These are phyloP conservation scores for Phasianus colchicus DNA, from an alignment of 2,113 vertebrate species.

Conservation along the genomic window DNA sequence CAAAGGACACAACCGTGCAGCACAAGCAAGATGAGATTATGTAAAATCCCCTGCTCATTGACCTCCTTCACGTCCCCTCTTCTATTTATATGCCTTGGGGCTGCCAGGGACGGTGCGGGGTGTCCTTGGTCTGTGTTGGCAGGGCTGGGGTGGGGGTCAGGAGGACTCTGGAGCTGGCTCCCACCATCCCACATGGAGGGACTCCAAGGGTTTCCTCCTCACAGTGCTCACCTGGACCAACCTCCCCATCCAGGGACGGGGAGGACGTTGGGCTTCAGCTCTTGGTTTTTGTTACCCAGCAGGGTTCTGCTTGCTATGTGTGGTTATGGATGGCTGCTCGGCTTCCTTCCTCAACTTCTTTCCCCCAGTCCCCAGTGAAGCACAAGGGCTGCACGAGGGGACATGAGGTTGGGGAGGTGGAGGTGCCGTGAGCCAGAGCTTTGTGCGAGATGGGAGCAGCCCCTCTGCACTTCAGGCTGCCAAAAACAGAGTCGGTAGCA, in stretches of 20 bases:
- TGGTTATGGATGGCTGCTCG: neutral
- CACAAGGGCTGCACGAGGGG: neutral
- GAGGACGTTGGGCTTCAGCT: neutral
- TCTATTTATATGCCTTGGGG: constrained; percentile 63
- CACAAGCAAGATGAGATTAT: constrained; percentile 58
- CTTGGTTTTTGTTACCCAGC: constrained; percentile 1
- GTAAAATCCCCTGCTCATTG: constrained; percentile 60
- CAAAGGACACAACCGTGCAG: constrained; percentile 49
- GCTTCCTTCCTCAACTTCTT: constrained; percentile 17
- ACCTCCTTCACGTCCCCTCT: constrained; percentile 63
- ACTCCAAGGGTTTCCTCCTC: neutral
- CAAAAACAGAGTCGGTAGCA: neutral
- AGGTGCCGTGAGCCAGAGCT: neutral
- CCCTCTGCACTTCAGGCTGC: neutral
- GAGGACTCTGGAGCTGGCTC: neutral
- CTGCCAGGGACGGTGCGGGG: neutral
- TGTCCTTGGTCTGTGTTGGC: neutral
- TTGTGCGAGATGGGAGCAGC: neutral
- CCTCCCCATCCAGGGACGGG: neutral
- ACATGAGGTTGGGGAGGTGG: rapidly evolving
- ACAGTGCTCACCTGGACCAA: neutral
- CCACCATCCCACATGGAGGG: neutral
- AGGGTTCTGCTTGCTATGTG: constrained; percentile 2
- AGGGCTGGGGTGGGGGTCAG: neutral
- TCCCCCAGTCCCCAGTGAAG: neutral